phyloP scores from a whole-genome alignment of 1,140 invertebrate species.

The Drosophila watanabei region DNA sequence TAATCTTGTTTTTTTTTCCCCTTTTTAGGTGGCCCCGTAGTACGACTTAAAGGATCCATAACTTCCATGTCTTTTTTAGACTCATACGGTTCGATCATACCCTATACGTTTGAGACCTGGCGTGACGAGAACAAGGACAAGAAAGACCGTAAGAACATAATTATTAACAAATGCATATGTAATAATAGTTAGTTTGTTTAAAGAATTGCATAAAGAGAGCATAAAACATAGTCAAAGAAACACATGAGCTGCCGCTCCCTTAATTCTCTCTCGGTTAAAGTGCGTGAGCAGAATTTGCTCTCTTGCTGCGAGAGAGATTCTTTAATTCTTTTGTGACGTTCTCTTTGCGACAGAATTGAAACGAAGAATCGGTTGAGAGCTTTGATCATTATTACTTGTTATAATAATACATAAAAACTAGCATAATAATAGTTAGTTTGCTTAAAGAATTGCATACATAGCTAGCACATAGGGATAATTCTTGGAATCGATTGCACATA shows the following conservation, averaged over 20 bases:
- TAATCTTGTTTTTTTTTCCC: neutral
- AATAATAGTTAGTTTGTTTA: neutral
- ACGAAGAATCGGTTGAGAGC: too few species aligned
- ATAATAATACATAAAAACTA: too few species aligned
- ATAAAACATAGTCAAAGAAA: too few species aligned
- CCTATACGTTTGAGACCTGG: constrained; percentile 94
- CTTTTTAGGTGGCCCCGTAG: constrained; percentile 93
- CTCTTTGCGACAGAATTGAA: too few species aligned
- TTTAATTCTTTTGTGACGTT: too few species aligned
- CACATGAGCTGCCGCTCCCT: too few species aligned
- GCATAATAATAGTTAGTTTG: neutral
- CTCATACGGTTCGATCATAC: constrained; percentile 94
- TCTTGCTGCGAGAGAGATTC: too few species aligned
- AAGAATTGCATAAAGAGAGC: neutral
- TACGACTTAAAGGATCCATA: constrained; percentile 97
- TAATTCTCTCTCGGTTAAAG: too few species aligned
- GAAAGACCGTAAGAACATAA: constrained; percentile 88
- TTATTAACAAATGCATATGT: neutral
- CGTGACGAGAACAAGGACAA: constrained; percentile 92
- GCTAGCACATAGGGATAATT: too few species aligned
- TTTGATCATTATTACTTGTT: too few species aligned
- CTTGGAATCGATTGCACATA: too few species aligned
- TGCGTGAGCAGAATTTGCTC: too few species aligned
- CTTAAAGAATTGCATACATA: neutral
- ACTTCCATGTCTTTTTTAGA: constrained; percentile 98